Conservation (phyloP, 2,888 invertebrate species). For the Leptarthrus brevirostris region DNA sequence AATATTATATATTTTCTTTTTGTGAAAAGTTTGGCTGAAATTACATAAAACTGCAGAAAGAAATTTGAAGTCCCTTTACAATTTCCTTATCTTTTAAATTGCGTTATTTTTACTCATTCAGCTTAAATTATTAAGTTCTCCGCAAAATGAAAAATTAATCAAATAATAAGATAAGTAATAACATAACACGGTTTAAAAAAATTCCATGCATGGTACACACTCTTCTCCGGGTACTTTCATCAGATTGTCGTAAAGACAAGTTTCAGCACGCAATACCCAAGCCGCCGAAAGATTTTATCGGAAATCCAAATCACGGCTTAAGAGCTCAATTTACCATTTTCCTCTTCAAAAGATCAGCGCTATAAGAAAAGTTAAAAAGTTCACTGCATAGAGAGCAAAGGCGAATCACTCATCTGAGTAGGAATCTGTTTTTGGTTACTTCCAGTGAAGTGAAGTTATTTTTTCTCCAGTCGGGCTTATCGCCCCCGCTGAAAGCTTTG, state of each 20-base stretch:
- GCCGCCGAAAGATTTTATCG: constrained; percentile 25
- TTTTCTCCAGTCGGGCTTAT: background rate
- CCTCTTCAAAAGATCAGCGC: constrained; percentile 29
- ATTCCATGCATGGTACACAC: background rate
- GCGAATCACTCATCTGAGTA: constrained; percentile 22
- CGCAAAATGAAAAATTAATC: constrained; percentile 23
- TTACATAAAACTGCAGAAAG: too few relatives aligned
- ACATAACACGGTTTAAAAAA: constrained; percentile 1
- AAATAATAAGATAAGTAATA: constrained; percentile 29
- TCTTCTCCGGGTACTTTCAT: constrained; percentile 12
- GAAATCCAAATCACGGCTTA: constrained; percentile 42
- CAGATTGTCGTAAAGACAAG: background rate
- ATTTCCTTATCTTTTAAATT: too few relatives aligned
- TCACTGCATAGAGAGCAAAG: background rate
- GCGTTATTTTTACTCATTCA: background rate
- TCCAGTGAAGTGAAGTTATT: constrained; percentile 7
- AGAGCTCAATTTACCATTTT: constrained; percentile 46
- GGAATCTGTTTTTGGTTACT: constrained; percentile 23
- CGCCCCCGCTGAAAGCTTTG: background rate
- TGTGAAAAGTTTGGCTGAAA: too few relatives aligned
- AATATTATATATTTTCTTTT: too few relatives aligned
- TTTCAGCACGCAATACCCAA: background rate
- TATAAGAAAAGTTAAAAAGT: background rate
- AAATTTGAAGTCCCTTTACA: too few relatives aligned
- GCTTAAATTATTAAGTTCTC: too few relatives aligned